Evolutionary conservation across 1,140 invertebrate genomes (phyloP), one percentile per base, ranked within the genome.

Genomic region (Megalonaias nervosa): DNA sequence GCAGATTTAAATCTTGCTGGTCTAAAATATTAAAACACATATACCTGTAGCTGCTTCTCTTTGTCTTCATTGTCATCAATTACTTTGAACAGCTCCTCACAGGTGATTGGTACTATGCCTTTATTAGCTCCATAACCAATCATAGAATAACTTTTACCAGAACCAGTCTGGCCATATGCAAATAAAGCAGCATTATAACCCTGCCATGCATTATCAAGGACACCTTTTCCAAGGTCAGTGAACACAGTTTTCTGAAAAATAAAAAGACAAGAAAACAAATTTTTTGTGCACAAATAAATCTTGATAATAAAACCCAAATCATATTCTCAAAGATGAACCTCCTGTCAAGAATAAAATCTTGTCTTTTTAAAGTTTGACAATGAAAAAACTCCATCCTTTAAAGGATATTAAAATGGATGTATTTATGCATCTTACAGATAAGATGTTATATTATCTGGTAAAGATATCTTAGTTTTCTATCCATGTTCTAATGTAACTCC

Each of bases 41-140:
- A 62, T 57, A 93, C 92, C 85, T 85, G 81, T 55, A 85, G 67
- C 60, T 82, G 82, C 84, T 81, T 87, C 26, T 77, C 75, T 13
- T 78, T 79, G 64, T 85, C 82, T 26, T 70, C 75, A 71, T 85
- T 86, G 14, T 72, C 65, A 23, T 84, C 83, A n/a, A 86, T 85
- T 55, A 79, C 82, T 67, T 82, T 86, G 71, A 87, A 86, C 19
- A 86, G 68, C 62, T 86, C 82, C 31, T 83, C 85, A 71, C 84
- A 96, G 93, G 81, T 94, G 91, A 88, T 96, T 95, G 89, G 96
- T 58, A 96, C 95, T 62, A 97, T 95, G 55, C 91, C 93, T 89
- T 93, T 93, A 84, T 94, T 94, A 13, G 88, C 80, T 21, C 92
- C 96, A 59, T 96, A 97, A 11, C 93, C 93, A 64, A 94, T 91